Conservation (phyloP, 2,113 vertebrate species). For the Bubo bubo region DNA sequence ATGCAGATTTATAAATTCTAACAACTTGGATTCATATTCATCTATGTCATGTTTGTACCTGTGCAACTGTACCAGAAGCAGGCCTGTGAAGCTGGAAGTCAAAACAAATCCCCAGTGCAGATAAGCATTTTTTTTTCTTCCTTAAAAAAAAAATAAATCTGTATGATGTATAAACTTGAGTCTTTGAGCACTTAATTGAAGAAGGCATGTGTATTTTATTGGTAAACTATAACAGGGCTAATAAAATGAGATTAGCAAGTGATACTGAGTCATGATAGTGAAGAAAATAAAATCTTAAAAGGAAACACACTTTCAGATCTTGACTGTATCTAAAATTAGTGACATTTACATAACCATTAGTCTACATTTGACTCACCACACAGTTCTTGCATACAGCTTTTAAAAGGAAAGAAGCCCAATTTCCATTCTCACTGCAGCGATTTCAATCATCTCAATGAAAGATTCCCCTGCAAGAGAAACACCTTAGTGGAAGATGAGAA, state of each 20-base stretch:
- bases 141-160: not conserved
- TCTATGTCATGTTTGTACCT: not conserved
- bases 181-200: not conserved
- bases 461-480: conserved; percentile 36
- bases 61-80: not conserved
- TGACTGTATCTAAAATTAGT: conserved; percentile 69
- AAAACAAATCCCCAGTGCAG: not conserved
- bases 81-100: not conserved
- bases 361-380: conserved; percentile 69
- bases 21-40: not conserved
- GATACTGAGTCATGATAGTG: conserved; percentile 65
- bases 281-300: conserved; percentile 65
- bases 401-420: conserved; percentile 43
- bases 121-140: not conserved
- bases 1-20: not conserved
- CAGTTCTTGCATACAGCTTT: conserved; percentile 38
- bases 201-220: not conserved
- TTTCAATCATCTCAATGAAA: conserved; percentile 44
- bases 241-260: conserved; percentile 60
- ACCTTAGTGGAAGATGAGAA: not conserved
- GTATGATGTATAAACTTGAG: not conserved
- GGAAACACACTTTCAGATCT: conserved; percentile 67
- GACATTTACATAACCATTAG: conserved; percentile 72
- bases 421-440: conserved; percentile 34
- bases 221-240: conserved; percentile 21